Evolutionary conservation across 1,140 invertebrate species (phyloP).

Genomic region (Drosophila saltans): DNA sequence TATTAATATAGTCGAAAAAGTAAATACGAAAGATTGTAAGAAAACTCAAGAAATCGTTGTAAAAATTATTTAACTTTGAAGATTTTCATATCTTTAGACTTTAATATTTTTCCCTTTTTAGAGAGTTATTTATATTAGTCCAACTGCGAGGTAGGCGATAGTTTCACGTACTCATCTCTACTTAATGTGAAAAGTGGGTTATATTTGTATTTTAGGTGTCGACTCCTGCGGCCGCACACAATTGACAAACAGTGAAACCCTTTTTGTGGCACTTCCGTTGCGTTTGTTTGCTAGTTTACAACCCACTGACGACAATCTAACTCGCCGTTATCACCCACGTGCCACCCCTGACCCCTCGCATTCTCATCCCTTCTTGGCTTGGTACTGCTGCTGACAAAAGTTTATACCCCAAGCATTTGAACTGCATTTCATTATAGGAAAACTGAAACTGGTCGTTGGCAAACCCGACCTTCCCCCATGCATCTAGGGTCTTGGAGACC

Average conservation of each 20-base stretch:
- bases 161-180: not conserved
- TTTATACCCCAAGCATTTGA: slow-evolving; percentile 78
- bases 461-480: slow-evolving; percentile 19
- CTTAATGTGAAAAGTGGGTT: slow-evolving; percentile 25
- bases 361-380: slow-evolving; percentile 16
- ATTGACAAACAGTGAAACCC: slow-evolving; percentile 80
- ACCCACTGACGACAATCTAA: slow-evolving; percentile 30
- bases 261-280: slow-evolving; percentile 80
- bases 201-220: slow-evolving; percentile 62
- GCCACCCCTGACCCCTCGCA: not conserved
- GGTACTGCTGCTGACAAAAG: slow-evolving; percentile 63
- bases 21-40: no score
- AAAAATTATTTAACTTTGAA: no score
- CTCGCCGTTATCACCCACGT: not conserved
- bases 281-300: slow-evolving; percentile 78
- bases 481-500: slow-evolving; percentile 24
- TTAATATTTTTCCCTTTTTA: no score
- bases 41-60: no score
- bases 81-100: no score
- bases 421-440: slow-evolving; percentile 75
- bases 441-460: slow-evolving; percentile 18
- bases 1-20: no score
- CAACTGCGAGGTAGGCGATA: not conserved
- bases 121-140: no score
- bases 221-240: slow-evolving; percentile 65